phyloP scores from a whole-genome alignment of 2,888 invertebrate genomes.

The Phengaris alcon region DNA sequence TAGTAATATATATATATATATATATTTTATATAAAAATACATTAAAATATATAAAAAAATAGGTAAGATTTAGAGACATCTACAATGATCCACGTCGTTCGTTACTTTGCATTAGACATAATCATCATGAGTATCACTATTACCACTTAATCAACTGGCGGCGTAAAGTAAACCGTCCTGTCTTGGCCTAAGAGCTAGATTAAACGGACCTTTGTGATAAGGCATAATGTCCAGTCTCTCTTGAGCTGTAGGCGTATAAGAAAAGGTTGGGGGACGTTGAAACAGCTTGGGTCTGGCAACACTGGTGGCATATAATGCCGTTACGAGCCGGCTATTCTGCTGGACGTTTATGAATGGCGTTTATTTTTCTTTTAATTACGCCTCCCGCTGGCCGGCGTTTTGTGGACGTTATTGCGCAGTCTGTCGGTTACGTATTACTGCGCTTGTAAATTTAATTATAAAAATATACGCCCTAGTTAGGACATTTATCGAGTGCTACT shows the following conservation, averaged over 20 bases:
- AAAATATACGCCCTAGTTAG: not conserved
- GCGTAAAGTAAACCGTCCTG: conserved; percentile 50
- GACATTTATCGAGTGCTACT: not conserved
- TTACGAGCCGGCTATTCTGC: conserved; percentile 62
- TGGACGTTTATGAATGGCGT: conserved; percentile 75
- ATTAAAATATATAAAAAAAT: not conserved
- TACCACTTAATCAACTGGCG: conserved; percentile 46
- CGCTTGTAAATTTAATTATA: conserved; percentile 25
- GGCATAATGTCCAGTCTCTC: conserved; percentile 52
- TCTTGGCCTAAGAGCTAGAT: conserved; percentile 70
- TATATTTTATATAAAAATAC: too few relatives aligned
- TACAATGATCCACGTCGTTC: conserved; percentile 43
- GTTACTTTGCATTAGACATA: conserved; percentile 40
- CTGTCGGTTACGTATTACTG: conserved; percentile 22
- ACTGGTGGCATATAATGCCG: conserved; percentile 61
- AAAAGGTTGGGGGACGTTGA: conserved; percentile 35
- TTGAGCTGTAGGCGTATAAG: conserved; percentile 44
- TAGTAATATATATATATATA: too few relatives aligned
- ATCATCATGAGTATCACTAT: conserved; percentile 45
- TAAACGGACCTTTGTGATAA: conserved; percentile 70
- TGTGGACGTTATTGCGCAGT: conserved; percentile 29
- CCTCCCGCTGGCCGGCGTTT: conserved; percentile 54
- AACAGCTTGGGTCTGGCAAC: conserved; percentile 45
- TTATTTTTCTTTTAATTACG: conserved; percentile 79
- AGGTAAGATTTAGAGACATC: conserved; percentile 23